Conservation (phyloP, 2,797 vertebrate species). For the Philypnodon macrostomus region DNA sequence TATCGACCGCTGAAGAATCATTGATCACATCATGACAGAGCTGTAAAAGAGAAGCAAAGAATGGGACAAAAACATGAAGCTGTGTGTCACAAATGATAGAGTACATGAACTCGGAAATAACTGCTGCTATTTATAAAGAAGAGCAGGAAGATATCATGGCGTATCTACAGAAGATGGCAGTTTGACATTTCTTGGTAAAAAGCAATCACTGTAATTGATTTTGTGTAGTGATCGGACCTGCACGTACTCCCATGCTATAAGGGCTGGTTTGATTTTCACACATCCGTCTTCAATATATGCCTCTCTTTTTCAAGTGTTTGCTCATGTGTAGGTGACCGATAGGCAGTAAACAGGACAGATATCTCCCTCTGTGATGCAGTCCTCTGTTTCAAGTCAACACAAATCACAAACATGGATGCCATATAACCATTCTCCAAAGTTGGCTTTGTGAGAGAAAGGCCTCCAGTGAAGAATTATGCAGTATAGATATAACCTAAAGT, state of each 20-base stretch:
- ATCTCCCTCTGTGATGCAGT: neutral
- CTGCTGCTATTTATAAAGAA: constrained; percentile 9
- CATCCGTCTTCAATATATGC: constrained; percentile 23
- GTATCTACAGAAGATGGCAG: constrained; percentile 57
- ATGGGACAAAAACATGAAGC: constrained; percentile 12
- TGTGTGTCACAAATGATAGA: constrained; percentile 17
- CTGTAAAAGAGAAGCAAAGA: constrained; percentile 14
- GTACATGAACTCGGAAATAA: neutral
- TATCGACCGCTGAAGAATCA: constrained; percentile 44
- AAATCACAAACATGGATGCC: constrained; percentile 6
- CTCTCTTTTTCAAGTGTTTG: constrained; percentile 6
- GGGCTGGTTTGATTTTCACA: constrained; percentile 25
- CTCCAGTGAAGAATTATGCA: no score
- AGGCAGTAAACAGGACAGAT: constrained; percentile 1
- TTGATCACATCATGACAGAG: constrained; percentile 41
- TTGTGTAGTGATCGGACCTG: constrained; percentile 36
- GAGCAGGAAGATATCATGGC: neutral
- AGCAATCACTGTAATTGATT: constrained; percentile 24
- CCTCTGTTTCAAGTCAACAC: constrained; percentile 4
- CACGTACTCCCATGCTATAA: constrained; percentile 15
- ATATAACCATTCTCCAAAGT: no score
- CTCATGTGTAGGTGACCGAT: neutral
- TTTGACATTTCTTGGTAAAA: constrained; percentile 36
- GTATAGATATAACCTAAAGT: neutral
- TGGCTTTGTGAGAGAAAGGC: no score